Evolutionary conservation across 1,140 invertebrate genomes (phyloP), one percentile per base, ranked within the genome.

Genomic region (Drosophila burlai): DNA sequence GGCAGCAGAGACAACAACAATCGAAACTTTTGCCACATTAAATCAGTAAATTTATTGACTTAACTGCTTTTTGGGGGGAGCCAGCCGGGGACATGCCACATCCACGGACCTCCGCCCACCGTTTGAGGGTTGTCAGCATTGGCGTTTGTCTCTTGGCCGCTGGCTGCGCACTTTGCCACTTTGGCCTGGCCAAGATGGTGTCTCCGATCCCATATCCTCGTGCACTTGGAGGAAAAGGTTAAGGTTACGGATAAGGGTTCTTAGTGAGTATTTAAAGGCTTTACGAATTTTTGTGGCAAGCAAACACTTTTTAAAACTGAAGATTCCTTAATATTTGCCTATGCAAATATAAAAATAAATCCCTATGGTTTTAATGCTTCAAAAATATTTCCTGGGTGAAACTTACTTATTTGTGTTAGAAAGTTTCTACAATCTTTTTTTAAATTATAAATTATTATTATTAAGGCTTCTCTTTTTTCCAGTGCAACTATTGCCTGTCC

Each of bases 21-120:
- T 90, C 85, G 85, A 90, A 90, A 90, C 85, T 90, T 90, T 90
- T 90, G 85, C 57, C 85, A 90, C 85, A 90, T 90, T 85, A 90
- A 90, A 90, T 90, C 85, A 90, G 85, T 78, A 90, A 90, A 85
- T 90, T 90, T 90, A 90, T 90, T 90, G 85, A 90, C 85, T 90
- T 84, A 87, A 85, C 85, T 90, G 85, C 76, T 90, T 86, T 83
- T 59, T 31, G 52, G 52, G 36, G 45, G 47, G 47, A 10, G 10
- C 16, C 24, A 49, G 16, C 68, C 84, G 50, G 81, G 62, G 66
- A 77, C 80, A 31, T 18, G 36, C 68, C 78, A 69, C 71, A 46
- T 55, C 78, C 38, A 29, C 38, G 31, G 42, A 26, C 11, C 43
- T 5, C 31, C 36, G 26, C 31, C 68, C 57, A 40, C 42, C 57